These are phyloP conservation scores for Gonioctena quinquepunctata DNA, from an alignment of 1,140 invertebrate species.

Conservation along the genomic window DNA sequence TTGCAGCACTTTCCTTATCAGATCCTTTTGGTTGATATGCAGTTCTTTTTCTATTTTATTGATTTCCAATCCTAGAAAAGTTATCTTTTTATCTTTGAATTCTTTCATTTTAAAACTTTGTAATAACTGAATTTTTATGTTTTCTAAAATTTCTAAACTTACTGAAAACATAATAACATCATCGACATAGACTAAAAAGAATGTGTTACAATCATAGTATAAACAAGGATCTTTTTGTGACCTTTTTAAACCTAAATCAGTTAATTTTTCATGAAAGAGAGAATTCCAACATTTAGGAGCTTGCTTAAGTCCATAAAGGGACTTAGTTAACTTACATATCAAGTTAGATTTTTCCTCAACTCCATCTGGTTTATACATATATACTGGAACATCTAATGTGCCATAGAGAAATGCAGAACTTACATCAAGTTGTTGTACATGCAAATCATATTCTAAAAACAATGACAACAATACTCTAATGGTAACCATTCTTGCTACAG, in stretches of 20 bases:
- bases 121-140: background rate
- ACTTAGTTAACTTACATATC: conserved; percentile 20
- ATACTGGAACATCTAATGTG: conserved; percentile 12
- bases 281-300: background rate
- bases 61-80: background rate
- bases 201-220: background rate
- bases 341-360: conserved; percentile 19
- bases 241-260: background rate
- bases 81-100: background rate
- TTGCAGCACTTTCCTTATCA: conserved; percentile 10
- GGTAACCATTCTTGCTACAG: background rate
- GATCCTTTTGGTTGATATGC: conserved; percentile 7
- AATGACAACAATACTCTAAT: background rate
- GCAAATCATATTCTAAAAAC: background rate
- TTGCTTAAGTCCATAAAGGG: conserved; percentile 23
- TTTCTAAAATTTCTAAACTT: background rate
- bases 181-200: background rate
- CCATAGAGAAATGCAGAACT: conserved; percentile 26
- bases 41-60: background rate
- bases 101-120: background rate
- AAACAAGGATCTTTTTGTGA: background rate
- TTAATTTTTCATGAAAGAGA: background rate
- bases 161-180: background rate
- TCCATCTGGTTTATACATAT: conserved; percentile 23
- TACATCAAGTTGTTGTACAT: background rate